Conservation (phyloP, 2,113 vertebrate genomes). For the Oriolus oriolus region DNA sequence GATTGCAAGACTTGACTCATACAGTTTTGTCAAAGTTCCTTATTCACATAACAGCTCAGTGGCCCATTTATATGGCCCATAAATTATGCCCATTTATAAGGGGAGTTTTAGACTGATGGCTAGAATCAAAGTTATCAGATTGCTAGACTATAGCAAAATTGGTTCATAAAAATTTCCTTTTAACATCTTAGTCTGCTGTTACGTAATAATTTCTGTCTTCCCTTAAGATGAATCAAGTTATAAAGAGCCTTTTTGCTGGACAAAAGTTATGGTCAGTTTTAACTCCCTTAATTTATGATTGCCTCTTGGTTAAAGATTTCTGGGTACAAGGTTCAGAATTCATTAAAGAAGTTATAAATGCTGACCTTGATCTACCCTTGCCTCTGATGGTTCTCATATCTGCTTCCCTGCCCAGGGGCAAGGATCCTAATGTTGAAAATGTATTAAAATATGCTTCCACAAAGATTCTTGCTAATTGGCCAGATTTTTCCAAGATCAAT, state of each 20-base stretch:
- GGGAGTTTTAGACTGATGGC: not conserved
- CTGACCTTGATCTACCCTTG: conserved; percentile 50
- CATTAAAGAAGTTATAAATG: conserved; percentile 25
- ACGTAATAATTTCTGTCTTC: not conserved
- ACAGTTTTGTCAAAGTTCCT: not conserved
- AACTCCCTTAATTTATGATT: conserved; percentile 39
- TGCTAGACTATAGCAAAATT: not conserved
- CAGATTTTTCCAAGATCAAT: conserved; percentile 59
- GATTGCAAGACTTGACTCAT: not conserved
- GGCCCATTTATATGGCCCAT: not conserved
- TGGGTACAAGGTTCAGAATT: not conserved
- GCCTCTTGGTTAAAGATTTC: not conserved
- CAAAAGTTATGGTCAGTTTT: not conserved
- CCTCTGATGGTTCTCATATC: not conserved
- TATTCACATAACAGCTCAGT: not conserved
- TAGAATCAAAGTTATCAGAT: not conserved
- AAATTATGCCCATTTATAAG: not conserved
- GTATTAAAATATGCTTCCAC: conserved; percentile 31
- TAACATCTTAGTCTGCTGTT: conserved; percentile 26
- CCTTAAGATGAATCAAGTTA: conserved; percentile 38
- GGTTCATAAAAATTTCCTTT: not conserved
- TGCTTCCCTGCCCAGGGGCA: not conserved
- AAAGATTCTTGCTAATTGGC: conserved; percentile 45
- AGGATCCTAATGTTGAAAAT: conserved; percentile 36
- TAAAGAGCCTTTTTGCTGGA: not conserved